Conservation (phyloP, 2,888 invertebrate genomes). For the Panzeria rudis region DNA sequence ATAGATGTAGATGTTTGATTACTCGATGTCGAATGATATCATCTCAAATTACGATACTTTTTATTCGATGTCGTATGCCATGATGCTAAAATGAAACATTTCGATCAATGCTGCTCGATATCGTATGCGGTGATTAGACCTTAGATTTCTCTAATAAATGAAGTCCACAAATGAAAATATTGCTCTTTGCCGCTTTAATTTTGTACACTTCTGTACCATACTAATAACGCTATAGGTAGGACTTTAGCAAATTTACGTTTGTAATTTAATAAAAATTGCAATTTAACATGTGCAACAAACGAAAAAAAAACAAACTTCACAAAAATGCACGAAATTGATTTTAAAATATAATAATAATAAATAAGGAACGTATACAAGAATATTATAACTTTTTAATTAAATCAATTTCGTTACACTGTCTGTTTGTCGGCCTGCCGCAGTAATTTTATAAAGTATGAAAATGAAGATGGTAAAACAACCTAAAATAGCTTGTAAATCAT, state of each 20-base stretch:
- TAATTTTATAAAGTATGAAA: neutral
- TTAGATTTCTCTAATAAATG: no score
- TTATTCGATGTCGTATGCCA: no score
- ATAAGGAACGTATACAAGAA: neutral
- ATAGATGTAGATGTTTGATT: no score
- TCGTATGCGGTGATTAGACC: no score
- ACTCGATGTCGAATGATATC: no score
- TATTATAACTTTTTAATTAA: slow-evolving; percentile 30
- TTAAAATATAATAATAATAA: slow-evolving; percentile 1
- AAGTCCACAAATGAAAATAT: no score
- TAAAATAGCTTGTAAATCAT: slow-evolving; percentile 35
- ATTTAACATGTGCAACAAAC: neutral
- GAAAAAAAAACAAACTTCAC: neutral
- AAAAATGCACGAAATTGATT: slow-evolving; percentile 15
- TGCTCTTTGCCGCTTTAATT: no score
- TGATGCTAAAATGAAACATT: no score
- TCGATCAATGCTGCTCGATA: no score
- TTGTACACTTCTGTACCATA: neutral
- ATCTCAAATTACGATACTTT: no score
- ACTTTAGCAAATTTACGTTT: neutral
- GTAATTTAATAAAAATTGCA: neutral
- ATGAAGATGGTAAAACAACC: neutral
- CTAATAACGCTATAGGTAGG: neutral
- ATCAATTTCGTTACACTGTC: slow-evolving; percentile 34
- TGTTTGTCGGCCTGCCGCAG: slow-evolving; percentile 24